phyloP scores from a whole-genome alignment of 1,140 invertebrate genomes.

The Brachionus manjavacas region DNA sequence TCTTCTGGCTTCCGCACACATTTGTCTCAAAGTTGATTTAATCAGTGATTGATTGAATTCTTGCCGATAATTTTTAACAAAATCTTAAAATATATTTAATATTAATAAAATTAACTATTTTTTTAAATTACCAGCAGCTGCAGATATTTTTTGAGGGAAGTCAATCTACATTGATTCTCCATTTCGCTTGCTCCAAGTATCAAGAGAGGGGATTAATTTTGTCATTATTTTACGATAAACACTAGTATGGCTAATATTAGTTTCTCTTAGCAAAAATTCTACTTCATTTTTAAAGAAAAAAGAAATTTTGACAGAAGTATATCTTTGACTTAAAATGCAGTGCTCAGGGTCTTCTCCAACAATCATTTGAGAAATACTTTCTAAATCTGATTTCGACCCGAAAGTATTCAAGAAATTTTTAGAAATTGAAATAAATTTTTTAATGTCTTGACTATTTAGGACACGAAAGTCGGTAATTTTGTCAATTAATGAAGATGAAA shows the following conservation, averaged over 20 bases:
- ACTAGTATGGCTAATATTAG: neutral
- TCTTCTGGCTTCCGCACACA: neutral
- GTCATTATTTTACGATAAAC: neutral
- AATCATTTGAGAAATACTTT: neutral
- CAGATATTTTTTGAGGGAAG: neutral
- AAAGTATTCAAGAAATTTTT: neutral
- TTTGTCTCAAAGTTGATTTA: neutral
- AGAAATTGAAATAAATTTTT: neutral
- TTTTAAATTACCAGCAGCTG: neutral
- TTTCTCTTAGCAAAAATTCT: neutral
- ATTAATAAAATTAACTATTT: neutral
- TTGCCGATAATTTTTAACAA: neutral
- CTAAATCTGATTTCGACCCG: neutral
- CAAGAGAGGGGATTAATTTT: neutral
- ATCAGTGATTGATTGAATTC: neutral
- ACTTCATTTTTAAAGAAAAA: neutral
- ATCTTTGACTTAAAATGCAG: neutral
- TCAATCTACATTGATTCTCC: neutral
- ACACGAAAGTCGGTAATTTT: too few relatives aligned
- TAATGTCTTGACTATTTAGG: too few relatives aligned
- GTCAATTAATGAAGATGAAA: too few relatives aligned
- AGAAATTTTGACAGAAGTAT: neutral
- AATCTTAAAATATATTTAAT: neutral
- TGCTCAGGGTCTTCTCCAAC: neutral
- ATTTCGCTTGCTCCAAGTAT: neutral